Percentiles rank a stretch among this genome's conserved stretches.
Evolutionary conservation across 2,888 invertebrate genomes (phyloP).

Genomic region (Dinocampus coccinellae): DNA sequence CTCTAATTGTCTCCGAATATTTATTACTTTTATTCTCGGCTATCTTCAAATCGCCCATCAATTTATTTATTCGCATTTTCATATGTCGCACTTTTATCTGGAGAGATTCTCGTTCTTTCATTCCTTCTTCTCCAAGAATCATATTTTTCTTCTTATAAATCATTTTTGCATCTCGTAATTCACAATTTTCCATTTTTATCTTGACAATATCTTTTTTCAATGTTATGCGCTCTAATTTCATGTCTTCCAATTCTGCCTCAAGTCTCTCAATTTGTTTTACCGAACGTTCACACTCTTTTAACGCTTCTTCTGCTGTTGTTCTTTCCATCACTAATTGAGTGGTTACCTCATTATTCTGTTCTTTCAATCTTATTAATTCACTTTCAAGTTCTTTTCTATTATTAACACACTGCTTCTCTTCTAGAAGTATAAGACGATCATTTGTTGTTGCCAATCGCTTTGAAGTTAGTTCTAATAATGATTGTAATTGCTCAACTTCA

Average conservation of each 20-base stretch:
- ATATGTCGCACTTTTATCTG: neutral
- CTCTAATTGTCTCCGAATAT: slow-evolving; percentile 12
- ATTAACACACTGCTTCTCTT: slow-evolving; percentile 24
- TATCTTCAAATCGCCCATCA: slow-evolving; percentile 27
- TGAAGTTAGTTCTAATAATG: slow-evolving; percentile 32
- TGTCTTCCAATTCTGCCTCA: slow-evolving; percentile 44
- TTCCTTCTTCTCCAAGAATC: neutral
- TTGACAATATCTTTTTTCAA: slow-evolving; percentile 27
- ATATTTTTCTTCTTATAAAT: slow-evolving; percentile 9
- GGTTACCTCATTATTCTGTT: slow-evolving; percentile 41
- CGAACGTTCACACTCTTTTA: slow-evolving; percentile 39
- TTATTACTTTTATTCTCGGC: slow-evolving; percentile 7
- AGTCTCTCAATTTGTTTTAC: slow-evolving; percentile 43
- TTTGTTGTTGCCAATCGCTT: slow-evolving; percentile 36
- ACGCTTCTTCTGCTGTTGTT: slow-evolving; percentile 35
- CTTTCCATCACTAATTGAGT: slow-evolving; percentile 41
- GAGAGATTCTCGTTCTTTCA: neutral
- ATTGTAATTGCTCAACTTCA: slow-evolving; percentile 28
- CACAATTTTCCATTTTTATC: slow-evolving; percentile 33
- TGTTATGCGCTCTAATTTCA: slow-evolving; percentile 29
- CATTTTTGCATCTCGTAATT: slow-evolving; percentile 7
- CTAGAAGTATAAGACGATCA: slow-evolving; percentile 27
- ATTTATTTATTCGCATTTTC: slow-evolving; percentile 23
- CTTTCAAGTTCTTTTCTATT: slow-evolving; percentile 34
- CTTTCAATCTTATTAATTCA: slow-evolving; percentile 37